Base-by-base conservation (phyloP, 2,113 vertebrate genomes). In the Thomomys bottae region DNA sequence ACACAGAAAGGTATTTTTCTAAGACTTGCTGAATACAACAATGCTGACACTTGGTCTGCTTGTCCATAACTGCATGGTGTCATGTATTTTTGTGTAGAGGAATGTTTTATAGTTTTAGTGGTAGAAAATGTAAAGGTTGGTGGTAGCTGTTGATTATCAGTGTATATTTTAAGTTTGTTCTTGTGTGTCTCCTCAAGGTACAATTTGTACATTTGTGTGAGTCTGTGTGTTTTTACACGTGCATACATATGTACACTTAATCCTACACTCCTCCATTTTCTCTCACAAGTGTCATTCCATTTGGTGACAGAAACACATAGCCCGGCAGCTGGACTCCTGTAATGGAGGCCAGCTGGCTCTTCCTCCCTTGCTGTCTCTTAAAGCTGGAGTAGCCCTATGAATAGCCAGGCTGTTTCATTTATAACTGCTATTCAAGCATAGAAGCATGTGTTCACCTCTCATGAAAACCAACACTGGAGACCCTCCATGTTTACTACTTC, bases 371-470 rank as follows among this genome's bases (percentile, higher is more conserved):
- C 64, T 71, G 68, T 45, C 26, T 66, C 42, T 59, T 59, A 71
- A 77, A 61, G 77, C 64, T 78, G 57, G 64, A 89, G 66, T 34
- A 45, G 49, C 67, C 71, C 89, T 71, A 14, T 64, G 90, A 73
- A 59, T 87, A 49, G 40, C 66, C 8, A 54, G 67, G 45, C 23
- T 5, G 54, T 49, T 87, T 68, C 81, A 54, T 72, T 85, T 61
- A 34, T 40, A 67, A 54, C 45, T 34, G n/a, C 88, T n/a, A 34
- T 54, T 87, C 45, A 18, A 26, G 36, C 32, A 20, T 6, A 24
- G 10, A 45, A 64, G 36, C 38, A 8, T 11, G 28, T 18, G 45
- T 8, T 23, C 68, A 71, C 14, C 23, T 70, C 72, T 49, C 70
- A 77, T 10, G 23, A 63, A 54, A 64, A 78, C 64, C 40, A 54